Percentiles rank a stretch among this genome's conserved stretches.
These are phyloP conservation scores for Babylonia areolata DNA, from an alignment of 1,140 invertebrate genomes.

Conservation along the genomic window DNA sequence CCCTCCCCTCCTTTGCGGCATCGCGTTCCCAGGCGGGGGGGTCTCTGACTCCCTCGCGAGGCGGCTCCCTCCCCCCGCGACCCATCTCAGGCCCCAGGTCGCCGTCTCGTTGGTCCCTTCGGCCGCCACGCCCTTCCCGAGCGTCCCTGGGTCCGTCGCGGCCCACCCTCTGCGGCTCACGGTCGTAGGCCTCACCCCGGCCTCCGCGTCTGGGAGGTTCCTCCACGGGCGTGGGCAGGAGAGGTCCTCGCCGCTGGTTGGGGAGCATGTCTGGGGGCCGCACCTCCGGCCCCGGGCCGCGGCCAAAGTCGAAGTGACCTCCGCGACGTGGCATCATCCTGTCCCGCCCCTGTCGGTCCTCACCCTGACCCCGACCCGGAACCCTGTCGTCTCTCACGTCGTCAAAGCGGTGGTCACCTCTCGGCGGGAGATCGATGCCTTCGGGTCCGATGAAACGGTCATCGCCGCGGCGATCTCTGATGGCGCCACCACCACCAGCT, in stretches of 20 bases:
- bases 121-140: background rate
- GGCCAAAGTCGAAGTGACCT: background rate
- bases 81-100: background rate
- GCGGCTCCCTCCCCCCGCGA: slow-evolving; percentile 1
- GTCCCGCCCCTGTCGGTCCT: background rate
- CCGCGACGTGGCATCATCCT: background rate
- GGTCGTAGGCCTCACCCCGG: background rate
- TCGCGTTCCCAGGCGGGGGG: background rate
- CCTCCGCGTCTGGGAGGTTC: background rate
- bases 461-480: slow-evolving; percentile 12
- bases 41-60: slow-evolving; percentile 15
- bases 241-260: slow-evolving; percentile 4
- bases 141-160: slow-evolving; percentile 4
- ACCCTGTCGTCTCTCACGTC: slow-evolving; percentile 13
- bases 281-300: background rate
- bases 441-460: slow-evolving; percentile 9
- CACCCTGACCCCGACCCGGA: background rate
- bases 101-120: background rate
- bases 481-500: background rate
- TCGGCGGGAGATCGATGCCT: background rate
- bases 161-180: background rate
- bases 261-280: background rate
- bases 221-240: slow-evolving; percentile 15
- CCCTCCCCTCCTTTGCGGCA: background rate
- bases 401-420: slow-evolving; percentile 14